Conservation (phyloP, 2,113 vertebrate genomes). For the Cacatua alba region DNA sequence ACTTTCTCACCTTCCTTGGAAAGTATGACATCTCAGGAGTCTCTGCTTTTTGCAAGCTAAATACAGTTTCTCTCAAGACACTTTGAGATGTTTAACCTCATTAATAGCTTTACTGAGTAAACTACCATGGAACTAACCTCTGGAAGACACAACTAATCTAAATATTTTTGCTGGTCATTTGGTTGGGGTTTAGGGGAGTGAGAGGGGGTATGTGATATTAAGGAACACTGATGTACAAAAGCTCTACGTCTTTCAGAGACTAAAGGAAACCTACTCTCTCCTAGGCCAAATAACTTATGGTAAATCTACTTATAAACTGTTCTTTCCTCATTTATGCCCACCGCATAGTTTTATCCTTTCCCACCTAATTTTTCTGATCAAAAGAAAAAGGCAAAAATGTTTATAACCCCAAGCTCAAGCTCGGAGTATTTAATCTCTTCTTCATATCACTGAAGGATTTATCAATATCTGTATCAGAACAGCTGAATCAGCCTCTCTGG, state of each 20-base stretch:
- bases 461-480: not conserved
- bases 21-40: not conserved
- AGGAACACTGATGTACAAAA: not conserved
- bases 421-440: not conserved
- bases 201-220: rapidly evolving
- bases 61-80: not conserved
- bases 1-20: not conserved
- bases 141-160: not conserved
- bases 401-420: not conserved
- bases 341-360: not conserved
- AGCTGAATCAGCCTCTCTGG: not conserved
- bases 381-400: not conserved
- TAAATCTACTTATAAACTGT: not conserved
- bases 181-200: rapidly evolving
- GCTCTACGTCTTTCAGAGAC: not conserved
- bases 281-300: not conserved
- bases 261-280: not conserved
- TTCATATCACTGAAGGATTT: not conserved
- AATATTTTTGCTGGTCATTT: not conserved
- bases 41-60: not conserved
- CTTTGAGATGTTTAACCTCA: not conserved
- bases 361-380: not conserved
- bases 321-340: not conserved
- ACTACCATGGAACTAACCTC: not conserved
- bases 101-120: not conserved